A percentile compares a stretch with the other conserved stretches of the same genome.
These are phyloP conservation scores for Arge pagana DNA, from an alignment of 2,888 invertebrate genomes.

Conservation along the genomic window DNA sequence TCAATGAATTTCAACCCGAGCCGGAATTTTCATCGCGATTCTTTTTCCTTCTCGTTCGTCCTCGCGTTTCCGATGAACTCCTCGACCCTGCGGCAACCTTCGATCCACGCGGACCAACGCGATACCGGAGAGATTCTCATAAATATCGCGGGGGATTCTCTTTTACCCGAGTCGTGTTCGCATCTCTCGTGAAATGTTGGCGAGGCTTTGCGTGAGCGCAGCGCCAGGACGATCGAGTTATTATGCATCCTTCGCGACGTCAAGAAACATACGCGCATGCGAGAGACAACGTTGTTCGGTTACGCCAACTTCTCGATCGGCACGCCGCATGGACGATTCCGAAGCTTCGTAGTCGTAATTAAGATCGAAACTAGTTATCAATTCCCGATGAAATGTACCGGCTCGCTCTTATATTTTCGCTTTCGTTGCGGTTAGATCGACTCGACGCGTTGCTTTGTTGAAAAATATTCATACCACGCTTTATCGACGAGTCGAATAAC, in stretches of 20 bases:
- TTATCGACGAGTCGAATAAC: constrained; percentile 6
- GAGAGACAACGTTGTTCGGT: too few species aligned
- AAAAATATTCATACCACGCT: constrained; percentile 7
- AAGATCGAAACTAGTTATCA: constrained; percentile 20
- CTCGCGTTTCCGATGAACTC: too few species aligned
- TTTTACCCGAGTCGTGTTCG: constrained; percentile 13
- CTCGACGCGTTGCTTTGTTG: constrained; percentile 1
- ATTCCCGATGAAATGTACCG: constrained; percentile 13
- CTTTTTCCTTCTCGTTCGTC: too few species aligned
- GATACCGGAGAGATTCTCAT: constrained; percentile 17
- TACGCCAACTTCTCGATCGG: too few species aligned
- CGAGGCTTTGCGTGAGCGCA: constrained; percentile 4
- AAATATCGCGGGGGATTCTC: constrained; percentile 15
- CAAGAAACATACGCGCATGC: neutral
- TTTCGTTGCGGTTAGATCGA: neutral
- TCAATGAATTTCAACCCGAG: too few species aligned
- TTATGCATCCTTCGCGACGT: constrained; percentile 10
- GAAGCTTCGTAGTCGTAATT: constrained; percentile 14
- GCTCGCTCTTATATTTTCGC: constrained; percentile 1
- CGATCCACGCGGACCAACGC: constrained; percentile 6
- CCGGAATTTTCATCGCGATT: too few species aligned
- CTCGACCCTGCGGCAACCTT: constrained; percentile 15
- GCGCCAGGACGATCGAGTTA: constrained; percentile 13
- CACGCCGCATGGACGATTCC: neutral
- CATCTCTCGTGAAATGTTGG: constrained; percentile 19